phyloP scores from a whole-genome alignment of 2,888 invertebrate species.

The Leptinotarsa peninsularis region DNA sequence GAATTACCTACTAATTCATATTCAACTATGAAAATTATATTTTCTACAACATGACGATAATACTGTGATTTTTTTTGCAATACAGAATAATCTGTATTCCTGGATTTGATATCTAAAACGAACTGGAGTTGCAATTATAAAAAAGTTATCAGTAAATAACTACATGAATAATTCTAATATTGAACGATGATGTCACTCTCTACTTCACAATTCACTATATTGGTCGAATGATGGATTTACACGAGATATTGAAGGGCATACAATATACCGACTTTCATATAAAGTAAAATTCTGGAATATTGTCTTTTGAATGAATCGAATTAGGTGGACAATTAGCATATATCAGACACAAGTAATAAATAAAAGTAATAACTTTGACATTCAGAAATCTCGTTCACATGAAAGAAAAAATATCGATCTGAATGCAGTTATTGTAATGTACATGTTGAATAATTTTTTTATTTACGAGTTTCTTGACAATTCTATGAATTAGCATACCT shows the following conservation, averaged over 20 bases:
- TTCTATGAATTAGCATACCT: neutral
- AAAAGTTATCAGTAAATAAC: neutral
- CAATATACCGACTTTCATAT: neutral
- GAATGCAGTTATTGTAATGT: slow-evolving; percentile 1
- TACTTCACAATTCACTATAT: neutral
- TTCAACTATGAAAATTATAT: too few species aligned
- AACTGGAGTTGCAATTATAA: too few species aligned
- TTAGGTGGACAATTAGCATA: neutral
- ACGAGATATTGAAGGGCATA: neutral
- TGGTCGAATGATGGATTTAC: neutral
- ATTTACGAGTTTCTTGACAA: slow-evolving; percentile 12
- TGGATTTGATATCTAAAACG: too few species aligned
- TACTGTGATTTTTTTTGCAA: too few species aligned
- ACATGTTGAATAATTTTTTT: neutral
- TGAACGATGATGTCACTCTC: neutral
- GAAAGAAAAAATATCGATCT: neutral
- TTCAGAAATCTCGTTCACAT: slow-evolving; percentile 8
- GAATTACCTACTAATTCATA: too few species aligned
- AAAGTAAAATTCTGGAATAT: neutral
- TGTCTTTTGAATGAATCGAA: neutral
- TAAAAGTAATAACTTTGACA: slow-evolving; percentile 7
- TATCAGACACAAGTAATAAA: neutral
- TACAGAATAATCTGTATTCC: too few species aligned
- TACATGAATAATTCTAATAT: neutral
- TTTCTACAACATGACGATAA: too few species aligned